Base-by-base conservation (phyloP, 2,113 vertebrate genomes). In the Mystacornis crossleyi region DNA sequence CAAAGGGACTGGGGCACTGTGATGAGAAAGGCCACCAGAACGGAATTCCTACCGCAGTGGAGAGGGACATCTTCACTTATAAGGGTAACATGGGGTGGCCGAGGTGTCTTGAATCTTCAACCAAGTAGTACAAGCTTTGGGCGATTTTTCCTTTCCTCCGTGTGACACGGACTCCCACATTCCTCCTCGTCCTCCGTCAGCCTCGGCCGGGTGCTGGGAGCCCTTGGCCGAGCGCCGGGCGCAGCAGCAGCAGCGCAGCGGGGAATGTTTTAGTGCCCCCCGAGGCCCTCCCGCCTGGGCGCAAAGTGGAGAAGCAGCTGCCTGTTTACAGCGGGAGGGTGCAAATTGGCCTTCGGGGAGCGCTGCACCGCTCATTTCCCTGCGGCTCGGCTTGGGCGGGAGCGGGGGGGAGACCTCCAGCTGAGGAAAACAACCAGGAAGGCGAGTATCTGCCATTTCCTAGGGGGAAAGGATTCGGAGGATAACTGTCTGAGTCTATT, bases 401-500 rank as follows among this genome's bases (percentile, higher is more conserved):
- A 47, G 48, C 2, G 2, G 31, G 45, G 65, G 58, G 18, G 74
- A 67, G 79, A 77, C 55, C 58, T 90, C 95, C 83, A 91, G 95
- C 89, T 65, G 89, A 74, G 83, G 81, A 89, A 95, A 96, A 92
- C 93, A 91, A 67, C 43, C 80, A 47, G 90, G 82, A 93, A 75
- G 72, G 80, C 29, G 3, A 83, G 75, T 86, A 78, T 92, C 92
- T 97, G 93, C 92, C 72, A 74, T 96, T 96, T 96, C 93, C 90
- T 81, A 72, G n/a, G 77, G 91, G 92, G 65, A 89, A 92, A 90
- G 69, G 80, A 96, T 93, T 95, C 90, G 31, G 88, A 91, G 90
- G 58, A 91, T 85, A 93, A 9, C 93, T 94, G 95, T 93, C 93
- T 80, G 93, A 93, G 92, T 69, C 92, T 96, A 90, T 97, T 97